phyloP scores from a whole-genome alignment of 2,888 invertebrate species.

The Erebia epiphron region DNA sequence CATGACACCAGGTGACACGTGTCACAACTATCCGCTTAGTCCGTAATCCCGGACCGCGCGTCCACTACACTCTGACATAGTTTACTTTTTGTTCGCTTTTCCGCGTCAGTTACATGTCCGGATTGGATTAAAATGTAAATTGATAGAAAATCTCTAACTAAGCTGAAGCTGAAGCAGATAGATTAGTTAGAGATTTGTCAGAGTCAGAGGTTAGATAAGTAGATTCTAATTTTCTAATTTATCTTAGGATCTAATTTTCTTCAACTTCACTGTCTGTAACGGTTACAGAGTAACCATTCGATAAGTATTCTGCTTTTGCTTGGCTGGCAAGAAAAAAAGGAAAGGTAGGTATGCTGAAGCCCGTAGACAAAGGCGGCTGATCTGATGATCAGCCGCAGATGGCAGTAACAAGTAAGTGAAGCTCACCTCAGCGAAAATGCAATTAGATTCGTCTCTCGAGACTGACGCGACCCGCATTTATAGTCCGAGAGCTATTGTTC shows the following conservation, averaged over 20 bases:
- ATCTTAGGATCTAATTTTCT: too few relatives aligned
- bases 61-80: conserved; percentile 9
- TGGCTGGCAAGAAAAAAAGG: not conserved
- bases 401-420: conserved; percentile 66
- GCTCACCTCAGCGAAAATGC: conserved; percentile 79
- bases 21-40: conserved; percentile 42
- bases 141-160: not conserved
- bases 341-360: not conserved
- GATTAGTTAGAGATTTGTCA: too few relatives aligned
- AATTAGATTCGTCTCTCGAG: conserved; percentile 77
- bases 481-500: conserved; percentile 48
- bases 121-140: not conserved
- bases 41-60: conserved; percentile 30
- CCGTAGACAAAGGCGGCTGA: conserved; percentile 48
- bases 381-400: conserved; percentile 56
- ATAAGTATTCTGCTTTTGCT: too few relatives aligned
- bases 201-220: too few relatives aligned
- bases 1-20: conserved; percentile 45
- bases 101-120: not conserved
- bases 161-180: too few relatives aligned
- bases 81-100: conserved; percentile 1
- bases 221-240: too few relatives aligned
- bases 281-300: too few relatives aligned
- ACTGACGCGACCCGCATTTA: conserved; percentile 55
- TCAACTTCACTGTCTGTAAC: too few relatives aligned